These are phyloP conservation scores for Tachysurus fulvidraco DNA, from an alignment of 2,113 vertebrate species.

Conservation along the genomic window DNA sequence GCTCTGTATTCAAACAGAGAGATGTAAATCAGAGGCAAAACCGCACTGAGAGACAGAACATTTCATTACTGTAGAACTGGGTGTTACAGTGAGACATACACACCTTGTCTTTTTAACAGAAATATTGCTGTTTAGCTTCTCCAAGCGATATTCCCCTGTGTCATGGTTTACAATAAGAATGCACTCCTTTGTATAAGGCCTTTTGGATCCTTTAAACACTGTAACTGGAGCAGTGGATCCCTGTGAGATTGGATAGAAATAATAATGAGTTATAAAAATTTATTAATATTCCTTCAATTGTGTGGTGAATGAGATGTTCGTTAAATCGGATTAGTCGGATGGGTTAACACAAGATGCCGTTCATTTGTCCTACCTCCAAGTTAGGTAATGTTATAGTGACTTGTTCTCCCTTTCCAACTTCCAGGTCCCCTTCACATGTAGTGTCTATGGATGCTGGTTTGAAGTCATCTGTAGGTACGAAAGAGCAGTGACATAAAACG, in stretches of 20 bases:
- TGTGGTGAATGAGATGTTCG: neutral
- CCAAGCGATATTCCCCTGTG: conserved; percentile 95
- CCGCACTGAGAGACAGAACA: neutral
- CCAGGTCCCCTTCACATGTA: conserved; percentile 90
- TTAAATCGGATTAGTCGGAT: neutral
- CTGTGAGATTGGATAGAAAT: conserved; percentile 60
- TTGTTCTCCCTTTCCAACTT: conserved; percentile 97
- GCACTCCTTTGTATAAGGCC: conserved; percentile 95
- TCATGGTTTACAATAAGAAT: conserved; percentile 98
- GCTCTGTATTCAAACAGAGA: conserved; percentile 71
- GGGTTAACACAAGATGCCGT: too few relatives aligned
- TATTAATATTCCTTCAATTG: neutral
- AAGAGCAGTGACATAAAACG: neutral
- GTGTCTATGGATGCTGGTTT: conserved; percentile 98
- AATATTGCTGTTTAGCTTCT: conserved; percentile 97
- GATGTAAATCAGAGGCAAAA: neutral
- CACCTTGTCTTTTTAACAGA: conserved; percentile 98
- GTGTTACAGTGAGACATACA: neutral
- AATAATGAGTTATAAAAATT: neutral
- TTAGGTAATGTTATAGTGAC: conserved; percentile 97
- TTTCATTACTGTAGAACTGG: neutral
- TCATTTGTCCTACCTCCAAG: conserved; percentile 81
- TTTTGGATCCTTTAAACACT: conserved; percentile 97
- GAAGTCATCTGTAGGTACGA: conserved; percentile 87
- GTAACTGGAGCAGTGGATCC: conserved; percentile 92